Evolutionary conservation across 2,113 vertebrate genomes (phyloP).

Genomic region (Phyllostomus hastatus): DNA sequence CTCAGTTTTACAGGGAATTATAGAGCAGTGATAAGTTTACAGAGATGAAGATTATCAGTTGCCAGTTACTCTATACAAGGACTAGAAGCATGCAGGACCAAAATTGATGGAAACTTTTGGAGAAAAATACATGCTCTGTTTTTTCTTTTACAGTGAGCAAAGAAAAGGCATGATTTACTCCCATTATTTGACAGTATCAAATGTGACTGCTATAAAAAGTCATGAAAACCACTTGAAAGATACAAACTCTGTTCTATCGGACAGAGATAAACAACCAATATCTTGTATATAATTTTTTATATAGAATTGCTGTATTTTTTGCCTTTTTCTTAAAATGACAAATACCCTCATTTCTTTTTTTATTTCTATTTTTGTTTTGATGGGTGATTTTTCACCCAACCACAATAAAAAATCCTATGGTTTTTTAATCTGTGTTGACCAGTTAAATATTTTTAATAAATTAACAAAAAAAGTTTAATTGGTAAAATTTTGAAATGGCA

Average conservation of each 20-base stretch:
- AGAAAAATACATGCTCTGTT: constrained; percentile 6
- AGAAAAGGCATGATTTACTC: constrained; percentile 39
- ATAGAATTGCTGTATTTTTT: background rate
- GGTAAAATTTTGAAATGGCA: background rate
- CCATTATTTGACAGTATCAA: constrained; percentile 38
- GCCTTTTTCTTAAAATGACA: background rate
- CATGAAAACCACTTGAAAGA: constrained; percentile 34
- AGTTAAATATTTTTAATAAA: background rate
- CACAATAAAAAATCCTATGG: background rate
- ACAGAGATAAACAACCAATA: constrained; percentile 36
- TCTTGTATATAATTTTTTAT: constrained; percentile 21
- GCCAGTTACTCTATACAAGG: background rate
- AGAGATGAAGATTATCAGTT: background rate
- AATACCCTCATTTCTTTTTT: background rate
- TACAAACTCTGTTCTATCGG: background rate
- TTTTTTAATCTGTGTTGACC: background rate
- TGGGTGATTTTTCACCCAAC: background rate
- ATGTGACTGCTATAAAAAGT: constrained; percentile 32
- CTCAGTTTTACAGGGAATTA: background rate
- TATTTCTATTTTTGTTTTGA: background rate
- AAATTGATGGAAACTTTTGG: constrained; percentile 10
- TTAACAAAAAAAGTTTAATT: background rate
- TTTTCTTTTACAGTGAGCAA: constrained; percentile 1
- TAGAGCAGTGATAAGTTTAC: background rate
- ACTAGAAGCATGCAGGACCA: background rate